A percentile compares a stretch with the other conserved stretches of the same genome.
These are phyloP conservation scores for Alces alces DNA, from an alignment of 2,113 vertebrate genomes.

Conservation along the genomic window DNA sequence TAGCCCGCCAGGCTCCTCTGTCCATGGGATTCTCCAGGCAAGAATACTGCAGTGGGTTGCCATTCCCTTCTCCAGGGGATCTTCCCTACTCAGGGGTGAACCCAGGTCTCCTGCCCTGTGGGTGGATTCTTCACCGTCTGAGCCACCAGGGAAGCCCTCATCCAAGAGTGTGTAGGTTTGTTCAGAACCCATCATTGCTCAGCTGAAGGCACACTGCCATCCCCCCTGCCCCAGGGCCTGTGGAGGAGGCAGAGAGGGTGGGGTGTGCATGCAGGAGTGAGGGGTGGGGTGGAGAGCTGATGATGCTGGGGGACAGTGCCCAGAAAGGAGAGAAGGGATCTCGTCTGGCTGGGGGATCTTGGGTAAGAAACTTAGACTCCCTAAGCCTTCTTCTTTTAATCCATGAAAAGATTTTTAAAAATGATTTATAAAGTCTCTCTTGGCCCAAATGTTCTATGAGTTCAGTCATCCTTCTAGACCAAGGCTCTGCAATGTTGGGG, in stretches of 20 bases:
- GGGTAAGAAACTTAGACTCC: not conserved
- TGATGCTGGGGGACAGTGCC: not conserved
- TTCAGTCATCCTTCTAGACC: not conserved
- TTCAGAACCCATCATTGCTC: not conserved
- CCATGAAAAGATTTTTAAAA: not conserved
- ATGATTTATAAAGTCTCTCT: not conserved
- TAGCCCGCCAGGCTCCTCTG: not conserved
- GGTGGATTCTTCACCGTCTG: not conserved
- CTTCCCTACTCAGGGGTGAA: not conserved
- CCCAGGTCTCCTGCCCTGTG: not conserved
- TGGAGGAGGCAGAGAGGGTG: not conserved
- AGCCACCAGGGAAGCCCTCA: not conserved
- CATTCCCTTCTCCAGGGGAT: not conserved
- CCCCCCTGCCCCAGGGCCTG: not conserved
- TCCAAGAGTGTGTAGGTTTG: not conserved
- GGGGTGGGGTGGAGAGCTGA: not conserved
- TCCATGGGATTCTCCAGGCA: not conserved
- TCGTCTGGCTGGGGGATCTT: not conserved
- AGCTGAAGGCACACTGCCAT: not conserved
- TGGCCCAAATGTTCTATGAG: not conserved
- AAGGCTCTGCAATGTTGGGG: not conserved
- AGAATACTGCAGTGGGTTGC: not conserved
- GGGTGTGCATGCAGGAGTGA: rapidly evolving
- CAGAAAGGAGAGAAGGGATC: not conserved
- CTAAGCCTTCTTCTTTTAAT: not conserved